Base-by-base conservation (phyloP, 2,797 vertebrate genomes). In the Microctenopoma stevenorrisi region DNA sequence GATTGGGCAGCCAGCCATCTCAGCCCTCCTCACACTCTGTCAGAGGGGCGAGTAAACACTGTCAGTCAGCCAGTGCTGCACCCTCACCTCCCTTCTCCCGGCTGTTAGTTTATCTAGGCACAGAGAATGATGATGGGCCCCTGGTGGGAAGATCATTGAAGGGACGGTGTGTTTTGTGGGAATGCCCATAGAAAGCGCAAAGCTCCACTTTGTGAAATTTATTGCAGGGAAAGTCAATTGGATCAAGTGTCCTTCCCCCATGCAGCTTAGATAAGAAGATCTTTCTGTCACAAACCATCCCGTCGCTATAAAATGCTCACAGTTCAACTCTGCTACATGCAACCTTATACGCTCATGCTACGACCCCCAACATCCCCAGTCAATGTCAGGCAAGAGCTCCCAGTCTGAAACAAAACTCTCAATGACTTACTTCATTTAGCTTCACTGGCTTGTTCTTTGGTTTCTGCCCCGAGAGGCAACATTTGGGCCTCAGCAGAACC, bases 71-170 rank as follows among this genome's bases (percentile, higher is more conserved):
- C 72, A 37, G 76, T 61, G 89, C 81, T 87, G 91, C 88, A 84
- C 86, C 87, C 53, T 87, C 88, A 82, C 88, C 85, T 87, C 85
- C 88, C 89, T 76, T 85, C 75, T 73, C 77, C 90, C 79, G 82
- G 90, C 85, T 96, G 95, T 96, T 96, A 96, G 95, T 96, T 97
- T 96, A 95, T 95, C 94, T 95, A 95, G 94, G 93, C 91, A 67
- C 63, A 42, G 94, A 94, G 94, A 95, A 88, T 94, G 93, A 95
- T 95, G 91, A 94, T 93, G 91, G 92, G 88, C 74, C 86, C 85
- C 88, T 77, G 69, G 68, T 62, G 71, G 58, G 82, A 81, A 79
- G 57, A 63, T 40, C 1, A 48, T 48, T 33, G 61, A 70, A 22
- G 74, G 16, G 40, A 68, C 7, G 1, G 28, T 22, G 25, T 53